Base-by-base conservation (phyloP, 1,140 invertebrate genomes). In the Mactra quadrangularis region DNA sequence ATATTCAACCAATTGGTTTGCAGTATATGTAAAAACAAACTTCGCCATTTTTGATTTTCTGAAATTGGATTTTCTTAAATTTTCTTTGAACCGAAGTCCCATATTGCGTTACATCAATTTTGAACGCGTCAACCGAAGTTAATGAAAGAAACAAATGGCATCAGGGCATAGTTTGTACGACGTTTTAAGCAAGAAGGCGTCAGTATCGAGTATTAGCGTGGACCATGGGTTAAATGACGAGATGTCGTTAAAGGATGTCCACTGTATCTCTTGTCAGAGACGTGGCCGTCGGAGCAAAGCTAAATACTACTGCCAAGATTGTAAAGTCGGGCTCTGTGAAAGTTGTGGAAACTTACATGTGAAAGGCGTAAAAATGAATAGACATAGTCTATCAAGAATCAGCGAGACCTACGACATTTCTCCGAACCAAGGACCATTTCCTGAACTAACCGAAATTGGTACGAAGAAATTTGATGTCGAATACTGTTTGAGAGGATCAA, bases 381-480 rank as follows among this genome's bases (percentile, higher is more conserved):
- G 77, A 17, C 77, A 81, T 31, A 81, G 77, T 31, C 62, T 81
- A 11, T 81, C 77, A 19, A 35, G 50, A 17, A 81, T 81, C 4
- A 81, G 64, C 33, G 68, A 70, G 22, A 71, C 77, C n/a, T 81
- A 59, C 22, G 19, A 27, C 2, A 57, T 35, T 38, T 71, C 77
- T 6, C 77, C 77, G 3, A 81, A 70, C 52, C 77, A 81, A 50
- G 77, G 77, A 13, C 77, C 77, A 13, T 81, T 70, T 33, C 77
- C 77, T 4, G 66, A 81, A 57, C 64, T 81, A 11, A 81, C 66
- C 9, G 77, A 71, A 50, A 81, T 81, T 17, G 77, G 77, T 11
- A 68, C 77, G 6, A 81, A 71, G 1, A 81, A 81, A 45, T 81
- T 81, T 50, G 77, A 81, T 53, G 66, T 81, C n/a, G 77, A 70